These are phyloP conservation scores for Manduca sexta DNA, from an alignment of 1,140 invertebrate species.

Conservation along the genomic window DNA sequence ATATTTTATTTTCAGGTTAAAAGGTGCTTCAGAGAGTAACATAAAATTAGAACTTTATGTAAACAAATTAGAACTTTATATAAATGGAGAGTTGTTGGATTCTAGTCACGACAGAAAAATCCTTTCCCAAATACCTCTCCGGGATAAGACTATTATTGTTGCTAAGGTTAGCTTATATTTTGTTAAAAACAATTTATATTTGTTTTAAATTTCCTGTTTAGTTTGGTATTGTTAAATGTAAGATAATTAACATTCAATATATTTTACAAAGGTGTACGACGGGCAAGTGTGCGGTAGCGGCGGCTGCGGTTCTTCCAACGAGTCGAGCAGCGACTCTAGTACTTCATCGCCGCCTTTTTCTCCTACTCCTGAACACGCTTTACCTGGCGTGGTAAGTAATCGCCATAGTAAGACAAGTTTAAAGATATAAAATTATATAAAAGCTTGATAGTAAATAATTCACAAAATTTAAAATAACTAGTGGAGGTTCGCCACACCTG, in stretches of 20 bases:
- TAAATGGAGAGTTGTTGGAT: slow-evolving; percentile 92
- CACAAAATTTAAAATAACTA: too few species aligned
- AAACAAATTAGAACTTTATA: slow-evolving; percentile 92
- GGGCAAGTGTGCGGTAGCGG: slow-evolving; percentile 61
- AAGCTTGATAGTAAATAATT: too few species aligned
- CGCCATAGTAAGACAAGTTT: not conserved
- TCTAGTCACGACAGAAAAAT: slow-evolving; percentile 91
- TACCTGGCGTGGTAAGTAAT: slow-evolving; percentile 91
- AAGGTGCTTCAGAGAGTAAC: slow-evolving; percentile 78
- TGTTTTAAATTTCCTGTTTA: too few species aligned
- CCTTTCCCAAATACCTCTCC: slow-evolving; percentile 88
- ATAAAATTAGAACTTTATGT: slow-evolving; percentile 91
- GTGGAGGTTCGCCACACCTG: too few species aligned
- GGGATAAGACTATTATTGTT: slow-evolving; percentile 94
- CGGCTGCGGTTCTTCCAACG: slow-evolving; percentile 69
- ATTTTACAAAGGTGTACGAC: slow-evolving; percentile 45
- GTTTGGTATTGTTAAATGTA: not conserved
- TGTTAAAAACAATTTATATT: too few species aligned
- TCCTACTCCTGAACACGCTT: slow-evolving; percentile 88
- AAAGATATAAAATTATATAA: too few species aligned
- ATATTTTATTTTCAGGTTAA: slow-evolving; percentile 72
- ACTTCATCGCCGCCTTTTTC: slow-evolving; percentile 90
- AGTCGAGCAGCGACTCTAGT: slow-evolving; percentile 91
- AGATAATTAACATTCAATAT: not conserved
- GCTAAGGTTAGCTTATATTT: slow-evolving; percentile 86